These are phyloP conservation scores for Pseudomyrmex concolor DNA, from an alignment of 1,140 invertebrate species.

Conservation along the genomic window DNA sequence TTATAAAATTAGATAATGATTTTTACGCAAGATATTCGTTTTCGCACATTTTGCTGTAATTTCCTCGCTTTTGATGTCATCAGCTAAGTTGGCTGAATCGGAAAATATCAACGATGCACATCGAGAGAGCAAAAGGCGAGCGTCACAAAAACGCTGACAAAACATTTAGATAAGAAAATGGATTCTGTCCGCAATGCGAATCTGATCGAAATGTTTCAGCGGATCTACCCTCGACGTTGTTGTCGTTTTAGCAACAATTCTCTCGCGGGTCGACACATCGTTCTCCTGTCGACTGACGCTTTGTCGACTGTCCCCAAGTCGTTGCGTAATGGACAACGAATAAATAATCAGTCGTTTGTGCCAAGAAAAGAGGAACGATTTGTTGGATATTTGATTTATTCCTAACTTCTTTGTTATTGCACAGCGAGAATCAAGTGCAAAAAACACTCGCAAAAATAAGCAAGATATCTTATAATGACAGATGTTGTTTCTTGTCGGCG, in stretches of 20 bases:
- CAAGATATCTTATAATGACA: conserved; percentile 11
- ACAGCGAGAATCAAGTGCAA: conserved; percentile 22
- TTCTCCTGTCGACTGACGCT: conserved; percentile 39
- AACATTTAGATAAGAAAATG: conserved; percentile 13
- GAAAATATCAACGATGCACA: background rate
- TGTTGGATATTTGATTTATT: conserved; percentile 60
- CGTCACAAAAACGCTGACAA: conserved; percentile 39
- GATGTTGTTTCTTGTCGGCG: conserved; percentile 36
- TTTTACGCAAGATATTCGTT: background rate
- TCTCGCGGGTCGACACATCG: conserved; percentile 50
- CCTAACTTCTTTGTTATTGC: conserved; percentile 14
- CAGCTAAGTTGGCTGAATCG: conserved; percentile 14
- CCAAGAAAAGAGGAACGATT: conserved; percentile 47
- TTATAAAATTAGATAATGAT: background rate
- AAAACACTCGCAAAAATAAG: background rate
- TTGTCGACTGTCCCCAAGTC: conserved; percentile 53
- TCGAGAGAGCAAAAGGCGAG: conserved; percentile 9
- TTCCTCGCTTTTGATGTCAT: background rate
- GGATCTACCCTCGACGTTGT: conserved; percentile 29
- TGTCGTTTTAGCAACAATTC: conserved; percentile 37
- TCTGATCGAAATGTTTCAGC: conserved; percentile 46
- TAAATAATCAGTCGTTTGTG: conserved; percentile 64
- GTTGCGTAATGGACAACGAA: conserved; percentile 63
- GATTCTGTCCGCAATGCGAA: conserved; percentile 18
- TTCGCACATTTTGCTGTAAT: background rate